Evolutionary conservation across 2,888 invertebrate species (phyloP), one percentile per base, ranked within the genome.

Genomic region (Papilio demoleus): DNA sequence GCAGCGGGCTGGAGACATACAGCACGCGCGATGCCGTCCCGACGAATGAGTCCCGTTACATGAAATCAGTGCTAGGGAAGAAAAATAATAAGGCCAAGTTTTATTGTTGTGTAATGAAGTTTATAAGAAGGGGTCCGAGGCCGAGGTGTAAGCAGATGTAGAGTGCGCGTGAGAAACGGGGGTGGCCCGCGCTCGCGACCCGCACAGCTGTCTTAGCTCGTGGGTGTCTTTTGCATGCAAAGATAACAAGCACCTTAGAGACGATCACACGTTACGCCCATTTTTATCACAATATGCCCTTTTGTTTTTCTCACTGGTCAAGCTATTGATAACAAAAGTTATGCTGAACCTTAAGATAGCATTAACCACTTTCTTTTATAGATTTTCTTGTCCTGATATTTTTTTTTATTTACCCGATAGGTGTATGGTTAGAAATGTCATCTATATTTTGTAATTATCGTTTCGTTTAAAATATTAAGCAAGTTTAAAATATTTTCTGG

Each of bases 81-180:
- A 80, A 81, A 83, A 83, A 81, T 81, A 80, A 81, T 81, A 81
- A 75, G 73, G 70, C 72, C 63, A 64, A 75, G 70, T 71, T 76
- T 72, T 74, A 77, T 76, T 77, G 79, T 78, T 79, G 78, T 75
- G 77, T 80, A 80, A 78, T 79, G 75, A 78, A 79, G 77, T 77
- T 75, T 77, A 74, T 73, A 79, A 75, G 77, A 75, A 83, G 84
- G 83, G 42, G 42, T 45, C 42, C 42, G 42, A 45, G 84, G 81
- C 81, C 79, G 77, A 77, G 67, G 71, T 73, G 62, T 73, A 72
- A 75, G 80, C 84, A 84, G 83, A 83, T 83, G 83, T 76, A 76
- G 76, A 77, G 79, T 76, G 67, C 79, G 80, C 82, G 85, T 85
- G 85, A 83, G 86, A 85, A 85, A 80, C 76, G 83, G 80, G 83